phyloP scores from a whole-genome alignment of 2,888 invertebrate genomes.

The Clepsis dumicolana region DNA sequence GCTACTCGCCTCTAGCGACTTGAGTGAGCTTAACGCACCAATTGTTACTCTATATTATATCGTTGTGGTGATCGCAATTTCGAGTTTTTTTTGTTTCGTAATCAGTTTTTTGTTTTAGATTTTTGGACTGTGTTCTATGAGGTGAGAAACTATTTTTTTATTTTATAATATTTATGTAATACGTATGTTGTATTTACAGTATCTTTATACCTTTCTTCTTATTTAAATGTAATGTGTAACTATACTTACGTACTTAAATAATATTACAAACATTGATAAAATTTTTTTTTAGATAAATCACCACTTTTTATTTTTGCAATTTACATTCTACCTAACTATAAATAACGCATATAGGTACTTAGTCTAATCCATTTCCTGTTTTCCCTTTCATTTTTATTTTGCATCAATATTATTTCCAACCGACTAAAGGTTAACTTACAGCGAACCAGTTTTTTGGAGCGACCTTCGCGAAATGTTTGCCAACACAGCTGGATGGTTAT shows the following conservation, averaged over 20 bases:
- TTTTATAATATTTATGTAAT: not conserved
- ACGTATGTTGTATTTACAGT: not conserved
- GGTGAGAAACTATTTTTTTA: slow-evolving; percentile 13
- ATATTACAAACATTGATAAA: not conserved
- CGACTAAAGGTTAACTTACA: not conserved
- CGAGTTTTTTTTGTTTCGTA: not conserved
- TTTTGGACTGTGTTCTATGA: not conserved
- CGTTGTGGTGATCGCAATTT: not conserved
- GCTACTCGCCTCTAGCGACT: slow-evolving; percentile 22
- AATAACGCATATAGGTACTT: too few species aligned
- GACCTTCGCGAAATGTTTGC: slow-evolving; percentile 37
- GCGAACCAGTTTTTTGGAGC: not conserved
- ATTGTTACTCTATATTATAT: not conserved
- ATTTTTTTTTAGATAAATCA: not conserved
- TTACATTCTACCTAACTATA: too few species aligned
- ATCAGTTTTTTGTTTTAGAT: not conserved
- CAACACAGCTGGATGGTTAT: slow-evolving; percentile 33
- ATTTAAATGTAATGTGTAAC: too few species aligned
- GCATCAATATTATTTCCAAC: not conserved
- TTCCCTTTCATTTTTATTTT: not conserved
- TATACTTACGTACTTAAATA: too few species aligned
- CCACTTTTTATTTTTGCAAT: not conserved
- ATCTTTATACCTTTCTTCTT: too few species aligned
- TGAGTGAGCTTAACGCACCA: slow-evolving; percentile 19
- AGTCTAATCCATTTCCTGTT: not conserved